Percentiles rank a stretch among this genome's conserved stretches.
Evolutionary conservation across 2,113 vertebrate species (phyloP).

Genomic region (Canis aureus): DNA sequence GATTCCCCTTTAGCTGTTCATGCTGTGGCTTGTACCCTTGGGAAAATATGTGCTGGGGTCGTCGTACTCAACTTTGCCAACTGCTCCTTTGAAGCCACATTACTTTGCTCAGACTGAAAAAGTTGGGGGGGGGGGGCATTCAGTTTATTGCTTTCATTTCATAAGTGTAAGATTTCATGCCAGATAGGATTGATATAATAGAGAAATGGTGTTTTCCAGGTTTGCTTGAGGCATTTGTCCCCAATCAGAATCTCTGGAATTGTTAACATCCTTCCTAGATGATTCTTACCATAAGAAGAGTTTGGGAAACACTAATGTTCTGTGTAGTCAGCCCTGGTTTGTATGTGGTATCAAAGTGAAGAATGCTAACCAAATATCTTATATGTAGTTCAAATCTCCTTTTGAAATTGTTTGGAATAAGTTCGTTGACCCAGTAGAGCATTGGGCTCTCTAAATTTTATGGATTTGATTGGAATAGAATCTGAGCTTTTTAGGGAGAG

Average conservation of each 20-base stretch:
- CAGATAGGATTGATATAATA: constrained; percentile 44
- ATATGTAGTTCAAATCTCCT: neutral
- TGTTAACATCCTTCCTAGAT: neutral
- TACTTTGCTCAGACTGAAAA: constrained; percentile 22
- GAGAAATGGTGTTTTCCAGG: constrained; percentile 54
- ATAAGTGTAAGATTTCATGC: neutral
- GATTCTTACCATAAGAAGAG: constrained; percentile 44
- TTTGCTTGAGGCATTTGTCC: neutral
- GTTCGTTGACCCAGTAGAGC: neutral
- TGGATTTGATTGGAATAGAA: constrained; percentile 25
- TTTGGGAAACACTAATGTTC: constrained; percentile 29
- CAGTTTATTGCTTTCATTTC: constrained; percentile 52
- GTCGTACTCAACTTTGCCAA: neutral
- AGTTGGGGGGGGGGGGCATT: neutral
- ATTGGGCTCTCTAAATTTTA: neutral
- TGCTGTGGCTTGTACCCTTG: neutral
- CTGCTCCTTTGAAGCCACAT: neutral
- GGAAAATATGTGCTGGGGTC: neutral
- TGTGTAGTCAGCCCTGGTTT: neutral
- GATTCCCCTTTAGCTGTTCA: constrained; percentile 12
- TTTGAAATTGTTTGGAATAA: constrained; percentile 40
- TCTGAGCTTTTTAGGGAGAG: constrained; percentile 53
- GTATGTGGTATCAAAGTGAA: constrained; percentile 28
- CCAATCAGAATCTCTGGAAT: constrained; percentile 6
- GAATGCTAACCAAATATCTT: neutral